Evolutionary conservation across 2,113 vertebrate species (phyloP), one percentile per base, ranked within the genome.

Genomic region (Pao palembangensis): DNA sequence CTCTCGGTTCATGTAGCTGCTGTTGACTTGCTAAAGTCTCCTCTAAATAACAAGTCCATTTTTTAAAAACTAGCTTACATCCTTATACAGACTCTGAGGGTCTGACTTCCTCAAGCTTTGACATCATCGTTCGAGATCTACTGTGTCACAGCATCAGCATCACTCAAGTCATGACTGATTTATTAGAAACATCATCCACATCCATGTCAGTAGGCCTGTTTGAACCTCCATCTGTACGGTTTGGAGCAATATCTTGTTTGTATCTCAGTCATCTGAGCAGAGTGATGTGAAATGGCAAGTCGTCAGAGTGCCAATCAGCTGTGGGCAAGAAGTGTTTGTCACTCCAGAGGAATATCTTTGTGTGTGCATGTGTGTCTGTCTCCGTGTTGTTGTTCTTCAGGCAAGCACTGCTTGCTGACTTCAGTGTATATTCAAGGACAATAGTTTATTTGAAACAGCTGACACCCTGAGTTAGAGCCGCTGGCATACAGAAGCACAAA

Each of bases 261-360:
- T 70, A 73, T 76, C 76, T 69, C 75, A 52, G 69, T 83, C 78
- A 68, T 75, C 70, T 65, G 63, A 6, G 19, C 58, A 31, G 78
- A 84, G 63, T 85, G 82, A 88, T 86, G 76, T 57, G 78, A 83
- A 80, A 81, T 86, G 84, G 82, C 83, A 84, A 82, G 78, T 77
- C 52, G 73, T 81, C 79, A 77, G 80, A 69, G 47, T 46, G 71
- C 69, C 79, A 78, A 61, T 58, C 47, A 19, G 78, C 86, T 80
- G 74, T 64, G 52, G 86, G 84, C 82, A 46, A 79, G 42, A 65
- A 74, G 61, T 79, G 75, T 73, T 60, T 74, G 75, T 80, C 74
- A 75, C 75, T 56, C 71, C 55, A 51, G 51, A 68, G 50, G 44
- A 64, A 50, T 38, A 64, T 59, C 18, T 25, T 34, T 42, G 46